Evolutionary conservation across 2,797 vertebrate species (phyloP), one percentile per base, ranked within the genome.

Genomic region (Notolepis coatsorum): DNA sequence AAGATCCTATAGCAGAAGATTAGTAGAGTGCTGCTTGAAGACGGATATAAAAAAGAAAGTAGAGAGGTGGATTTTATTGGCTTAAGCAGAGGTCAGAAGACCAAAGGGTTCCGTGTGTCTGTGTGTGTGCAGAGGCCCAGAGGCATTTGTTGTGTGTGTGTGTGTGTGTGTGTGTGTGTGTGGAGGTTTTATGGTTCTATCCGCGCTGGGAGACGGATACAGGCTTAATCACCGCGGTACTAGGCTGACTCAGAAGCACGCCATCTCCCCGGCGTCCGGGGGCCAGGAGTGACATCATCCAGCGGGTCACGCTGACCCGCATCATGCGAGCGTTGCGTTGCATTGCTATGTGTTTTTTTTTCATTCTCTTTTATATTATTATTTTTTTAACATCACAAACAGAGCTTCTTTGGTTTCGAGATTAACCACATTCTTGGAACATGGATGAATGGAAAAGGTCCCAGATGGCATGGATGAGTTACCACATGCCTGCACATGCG

Each of bases 141-240:
- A n/a, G n/a, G n/a, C n/a, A n/a, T n/a, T n/a, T n/a, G n/a, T n/a
- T 21, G 45, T 27, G 21, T 41, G 35, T 56, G 35, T 56, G 37
- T 43, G 24, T 30, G 24, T 31, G n/a, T 45, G n/a, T 43, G 23
- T 31, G 9, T 57, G 18, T 45, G 38, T 30, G 38, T 28, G 37
- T 42, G 15, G 17, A 24, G 27, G 24, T 41, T 42, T 15, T 47
- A 9, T 24, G 18, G 13, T 17, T 15, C 18, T 8, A 43, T 38
- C 42, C 17, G 43, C 25, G 43, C 46, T 7, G 18, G 6, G 18
- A 43, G 41, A 21, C 7, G 4, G 41, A 21, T 20, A 10, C 7
- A 20, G 41, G 20, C 41, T 10, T 23, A 21, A 43, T 43, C 41
- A 20, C 21, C 41, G 21, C 41, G 17, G 2, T n/a, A n/a, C n/a